phyloP scores from a whole-genome alignment of 2,113 vertebrate species.

The Limanda limanda region DNA sequence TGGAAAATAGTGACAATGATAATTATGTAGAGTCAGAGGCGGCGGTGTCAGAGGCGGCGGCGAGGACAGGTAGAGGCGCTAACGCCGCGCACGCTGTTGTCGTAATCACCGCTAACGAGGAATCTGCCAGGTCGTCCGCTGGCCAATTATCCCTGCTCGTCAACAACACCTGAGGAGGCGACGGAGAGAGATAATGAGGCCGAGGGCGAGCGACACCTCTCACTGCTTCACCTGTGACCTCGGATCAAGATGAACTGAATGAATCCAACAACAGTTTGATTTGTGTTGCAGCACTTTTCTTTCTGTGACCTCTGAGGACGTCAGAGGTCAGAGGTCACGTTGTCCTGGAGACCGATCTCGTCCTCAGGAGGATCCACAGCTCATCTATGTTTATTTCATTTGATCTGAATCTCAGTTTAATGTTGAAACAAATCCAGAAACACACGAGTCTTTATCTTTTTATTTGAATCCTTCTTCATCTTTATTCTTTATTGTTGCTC shows the following conservation, averaged over 20 bases:
- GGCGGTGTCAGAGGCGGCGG: slow-evolving; percentile 29
- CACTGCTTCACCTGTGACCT: not conserved
- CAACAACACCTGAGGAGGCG: slow-evolving; percentile 57
- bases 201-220: not conserved
- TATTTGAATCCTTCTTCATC: no score
- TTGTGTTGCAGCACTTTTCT: no score
- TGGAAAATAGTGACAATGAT: slow-evolving; percentile 60
- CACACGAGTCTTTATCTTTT: not conserved
- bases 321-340: not conserved
- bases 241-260: not conserved
- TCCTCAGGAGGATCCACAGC: no score
- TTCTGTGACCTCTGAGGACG: no score
- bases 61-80: slow-evolving; percentile 58
- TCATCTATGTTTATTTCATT: not conserved
- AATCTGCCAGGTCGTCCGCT: slow-evolving; percentile 19
- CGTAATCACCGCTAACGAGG: slow-evolving; percentile 37
- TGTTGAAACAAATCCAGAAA: not conserved
- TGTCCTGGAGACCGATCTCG: no score
- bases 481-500: no score
- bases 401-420: not conserved
- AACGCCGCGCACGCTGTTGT: slow-evolving; percentile 28
- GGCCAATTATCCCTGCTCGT: slow-evolving; percentile 40
- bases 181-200: slow-evolving; percentile 19
- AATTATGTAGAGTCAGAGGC: slow-evolving; percentile 81
- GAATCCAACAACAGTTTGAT: no score